phyloP scores from a whole-genome alignment of 2,888 invertebrate species.

The Pollenia labialis region DNA sequence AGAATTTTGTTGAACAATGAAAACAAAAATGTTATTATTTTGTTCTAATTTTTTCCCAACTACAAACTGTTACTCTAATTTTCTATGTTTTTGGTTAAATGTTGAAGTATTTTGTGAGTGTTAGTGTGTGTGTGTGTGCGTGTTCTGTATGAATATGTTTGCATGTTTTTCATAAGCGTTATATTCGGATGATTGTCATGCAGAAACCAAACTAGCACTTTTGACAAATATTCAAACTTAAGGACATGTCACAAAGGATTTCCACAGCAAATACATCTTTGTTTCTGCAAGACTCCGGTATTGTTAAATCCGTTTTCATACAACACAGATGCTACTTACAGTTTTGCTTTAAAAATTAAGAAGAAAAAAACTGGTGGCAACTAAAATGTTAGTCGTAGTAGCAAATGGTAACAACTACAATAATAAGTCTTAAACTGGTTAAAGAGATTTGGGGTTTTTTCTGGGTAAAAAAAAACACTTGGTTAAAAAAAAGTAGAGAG shows the following conservation, averaged over 20 bases:
- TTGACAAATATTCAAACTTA: constrained; percentile 74
- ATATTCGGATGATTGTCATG: constrained; percentile 46
- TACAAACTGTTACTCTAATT: constrained; percentile 20
- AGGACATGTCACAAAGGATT: constrained; percentile 73
- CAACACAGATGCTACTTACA: constrained; percentile 71
- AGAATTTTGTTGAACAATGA: constrained; percentile 65
- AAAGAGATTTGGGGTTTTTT: constrained; percentile 47
- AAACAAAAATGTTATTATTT: constrained; percentile 59
- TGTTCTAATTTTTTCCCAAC: neutral
- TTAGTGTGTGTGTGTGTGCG: neutral
- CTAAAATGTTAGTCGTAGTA: constrained; percentile 19
- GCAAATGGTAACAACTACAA: constrained; percentile 13
- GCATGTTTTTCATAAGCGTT: constrained; percentile 15
- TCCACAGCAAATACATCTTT: constrained; percentile 72
- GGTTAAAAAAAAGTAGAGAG: neutral
- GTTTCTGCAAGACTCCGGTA: constrained; percentile 65
- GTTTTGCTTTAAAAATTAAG: neutral
- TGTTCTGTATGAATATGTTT: neutral
- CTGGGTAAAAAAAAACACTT: neutral
- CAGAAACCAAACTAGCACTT: constrained; percentile 65
- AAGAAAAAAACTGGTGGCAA: constrained; percentile 14
- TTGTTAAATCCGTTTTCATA: constrained; percentile 67
- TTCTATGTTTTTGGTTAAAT: constrained; percentile 1
- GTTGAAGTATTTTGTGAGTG: neutral
- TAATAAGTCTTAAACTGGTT: constrained; percentile 41